phyloP scores from a whole-genome alignment of 2,113 vertebrate species.

The Lamprotornis superbus region DNA sequence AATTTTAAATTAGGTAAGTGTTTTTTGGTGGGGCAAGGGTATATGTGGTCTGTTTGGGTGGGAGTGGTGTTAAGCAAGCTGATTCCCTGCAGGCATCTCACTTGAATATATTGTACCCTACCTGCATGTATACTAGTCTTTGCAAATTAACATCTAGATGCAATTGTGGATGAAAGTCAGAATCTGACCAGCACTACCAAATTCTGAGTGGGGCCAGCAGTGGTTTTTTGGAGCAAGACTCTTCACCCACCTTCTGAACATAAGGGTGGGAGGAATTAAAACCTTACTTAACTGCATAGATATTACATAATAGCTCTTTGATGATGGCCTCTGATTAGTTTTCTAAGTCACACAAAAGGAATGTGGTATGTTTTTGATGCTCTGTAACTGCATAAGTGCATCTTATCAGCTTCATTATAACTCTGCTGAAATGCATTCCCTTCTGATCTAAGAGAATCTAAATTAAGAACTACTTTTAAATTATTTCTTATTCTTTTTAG shows the following conservation, averaged over 20 bases:
- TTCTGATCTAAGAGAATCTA: not conserved
- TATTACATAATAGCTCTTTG: not conserved
- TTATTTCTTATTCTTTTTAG: not conserved
- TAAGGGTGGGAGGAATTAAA: not conserved
- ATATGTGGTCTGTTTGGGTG: not conserved
- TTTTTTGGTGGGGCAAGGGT: accelerated
- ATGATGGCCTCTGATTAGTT: not conserved
- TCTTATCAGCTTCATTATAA: not conserved
- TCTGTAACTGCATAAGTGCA: not conserved
- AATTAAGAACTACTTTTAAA: not conserved
- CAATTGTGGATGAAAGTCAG: not conserved
- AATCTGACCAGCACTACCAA: not conserved
- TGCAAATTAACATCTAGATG: not conserved
- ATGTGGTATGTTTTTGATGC: not conserved
- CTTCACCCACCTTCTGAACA: not conserved
- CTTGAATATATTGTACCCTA: not conserved
- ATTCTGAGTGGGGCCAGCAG: not conserved
- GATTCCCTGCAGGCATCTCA: not conserved
- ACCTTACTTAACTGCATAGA: not conserved
- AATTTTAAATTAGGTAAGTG: not conserved
- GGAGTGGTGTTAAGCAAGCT: not conserved
- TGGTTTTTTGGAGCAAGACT: not conserved
- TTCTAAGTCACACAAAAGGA: not conserved
- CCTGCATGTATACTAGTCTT: not conserved
- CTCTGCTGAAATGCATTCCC: not conserved